phyloP scores from a whole-genome alignment of 2,113 vertebrate species.

The Phyllostomus hastatus region DNA sequence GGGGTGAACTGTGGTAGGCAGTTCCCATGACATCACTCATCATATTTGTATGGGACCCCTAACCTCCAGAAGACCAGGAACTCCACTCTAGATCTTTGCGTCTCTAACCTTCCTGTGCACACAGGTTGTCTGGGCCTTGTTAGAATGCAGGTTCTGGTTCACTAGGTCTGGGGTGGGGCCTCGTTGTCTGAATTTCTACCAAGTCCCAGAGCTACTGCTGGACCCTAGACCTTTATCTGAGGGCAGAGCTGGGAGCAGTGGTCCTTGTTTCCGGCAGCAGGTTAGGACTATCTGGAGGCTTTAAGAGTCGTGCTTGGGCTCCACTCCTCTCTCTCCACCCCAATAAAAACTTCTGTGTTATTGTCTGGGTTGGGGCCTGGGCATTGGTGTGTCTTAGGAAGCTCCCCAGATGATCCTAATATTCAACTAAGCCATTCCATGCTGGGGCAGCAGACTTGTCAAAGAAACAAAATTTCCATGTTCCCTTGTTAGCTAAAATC shows the following conservation, averaged over 20 bases:
- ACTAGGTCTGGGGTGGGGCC: not conserved
- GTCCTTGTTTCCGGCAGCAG: not conserved
- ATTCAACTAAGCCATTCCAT: not conserved
- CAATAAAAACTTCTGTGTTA: not conserved
- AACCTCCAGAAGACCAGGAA: not conserved
- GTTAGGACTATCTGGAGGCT: not conserved
- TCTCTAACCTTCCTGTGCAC: accelerated
- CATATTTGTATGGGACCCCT: not conserved
- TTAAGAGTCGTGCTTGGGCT: not conserved
- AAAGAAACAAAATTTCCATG: not conserved
- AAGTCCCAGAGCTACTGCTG: accelerated
- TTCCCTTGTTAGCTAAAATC: not conserved
- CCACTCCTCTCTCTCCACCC: too few species aligned
- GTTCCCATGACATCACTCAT: not conserved
- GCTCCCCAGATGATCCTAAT: too few species aligned
- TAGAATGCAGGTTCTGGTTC: not conserved
- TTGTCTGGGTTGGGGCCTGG: not conserved
- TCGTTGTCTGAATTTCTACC: not conserved
- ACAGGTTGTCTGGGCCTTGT: not conserved
- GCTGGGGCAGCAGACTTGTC: not conserved
- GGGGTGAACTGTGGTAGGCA: not conserved
- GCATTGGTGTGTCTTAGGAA: not conserved
- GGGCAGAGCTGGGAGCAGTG: too few species aligned
- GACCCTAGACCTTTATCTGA: not conserved
- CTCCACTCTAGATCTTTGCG: not conserved